Evolutionary conservation across 2,113 vertebrate species (phyloP).

Genomic region (Colistium nudipinnis): DNA sequence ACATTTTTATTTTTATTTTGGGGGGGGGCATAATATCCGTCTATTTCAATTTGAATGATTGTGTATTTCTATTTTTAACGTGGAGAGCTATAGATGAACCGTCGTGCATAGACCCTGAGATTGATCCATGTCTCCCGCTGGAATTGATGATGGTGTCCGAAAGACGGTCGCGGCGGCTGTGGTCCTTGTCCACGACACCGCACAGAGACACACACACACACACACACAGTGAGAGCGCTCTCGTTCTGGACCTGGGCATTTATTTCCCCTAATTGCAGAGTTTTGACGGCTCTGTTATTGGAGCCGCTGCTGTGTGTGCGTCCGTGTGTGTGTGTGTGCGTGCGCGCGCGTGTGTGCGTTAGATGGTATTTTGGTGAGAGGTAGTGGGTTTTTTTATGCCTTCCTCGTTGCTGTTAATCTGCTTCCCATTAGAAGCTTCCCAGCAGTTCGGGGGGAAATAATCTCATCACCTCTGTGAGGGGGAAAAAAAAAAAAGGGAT

Average conservation of each 20-base stretch:
- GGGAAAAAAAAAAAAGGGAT: no score
- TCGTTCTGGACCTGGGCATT: not conserved
- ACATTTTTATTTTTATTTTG: no score
- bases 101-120: not conserved
- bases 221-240: not conserved
- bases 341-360: no score
- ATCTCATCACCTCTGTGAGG: slow-evolving; percentile 24
- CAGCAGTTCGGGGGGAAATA: slow-evolving; percentile 27
- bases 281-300: not conserved
- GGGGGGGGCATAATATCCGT: no score
- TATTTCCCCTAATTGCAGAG: not conserved
- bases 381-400: slow-evolving; percentile 22
- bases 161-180: not conserved
- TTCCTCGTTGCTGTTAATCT: slow-evolving; percentile 35
- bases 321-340: not conserved
- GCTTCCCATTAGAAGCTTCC: slow-evolving; percentile 34
- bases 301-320: not conserved
- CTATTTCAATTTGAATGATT: no score
- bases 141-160: not conserved
- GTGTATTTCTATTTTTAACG: no score
- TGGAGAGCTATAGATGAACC: no score
- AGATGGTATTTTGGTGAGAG: slow-evolving; percentile 4
- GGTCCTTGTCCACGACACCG: not conserved
- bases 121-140: not conserved
- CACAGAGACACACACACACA: not conserved